Conservation (phyloP, 2,113 vertebrate species). For the Phalacrocorax carbo region DNA sequence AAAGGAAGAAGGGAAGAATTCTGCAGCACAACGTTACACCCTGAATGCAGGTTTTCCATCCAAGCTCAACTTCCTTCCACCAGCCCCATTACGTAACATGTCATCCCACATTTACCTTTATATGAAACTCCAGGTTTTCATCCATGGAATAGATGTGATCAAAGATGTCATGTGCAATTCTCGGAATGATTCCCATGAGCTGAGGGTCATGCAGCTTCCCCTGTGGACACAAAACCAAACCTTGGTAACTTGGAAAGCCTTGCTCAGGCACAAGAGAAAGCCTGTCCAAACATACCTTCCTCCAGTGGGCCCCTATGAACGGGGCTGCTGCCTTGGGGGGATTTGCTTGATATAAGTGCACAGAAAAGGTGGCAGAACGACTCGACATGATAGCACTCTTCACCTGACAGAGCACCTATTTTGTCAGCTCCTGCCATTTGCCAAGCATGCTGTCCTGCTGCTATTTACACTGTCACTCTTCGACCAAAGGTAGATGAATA, state of each 20-base stretch:
- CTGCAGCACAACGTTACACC: background rate
- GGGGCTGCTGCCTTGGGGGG: background rate
- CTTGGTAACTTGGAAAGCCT: background rate
- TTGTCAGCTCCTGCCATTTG: background rate
- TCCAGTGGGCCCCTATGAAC: fast-evolving
- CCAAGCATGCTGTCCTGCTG: background rate
- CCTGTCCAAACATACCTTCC: background rate
- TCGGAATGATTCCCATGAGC: constrained; percentile 93
- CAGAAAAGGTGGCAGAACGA: background rate
- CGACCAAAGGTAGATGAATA: fast-evolving
- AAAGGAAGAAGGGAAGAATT: background rate
- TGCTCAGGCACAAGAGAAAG: background rate
- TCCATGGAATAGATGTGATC: constrained; percentile 97
- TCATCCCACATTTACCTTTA: constrained; percentile 80
- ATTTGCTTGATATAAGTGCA: background rate
- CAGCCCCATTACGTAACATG: background rate
- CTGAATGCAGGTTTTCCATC: background rate
- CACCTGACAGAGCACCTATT: background rate
- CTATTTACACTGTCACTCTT: background rate
- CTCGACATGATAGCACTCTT: background rate
- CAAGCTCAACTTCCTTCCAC: background rate
- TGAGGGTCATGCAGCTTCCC: constrained; percentile 88
- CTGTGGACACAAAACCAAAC: constrained; percentile 56
- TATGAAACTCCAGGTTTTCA: constrained; percentile 96
- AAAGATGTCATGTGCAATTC: constrained; percentile 91